phyloP scores from a whole-genome alignment of 2,113 vertebrate genomes.

The Rhinolophus sinicus region DNA sequence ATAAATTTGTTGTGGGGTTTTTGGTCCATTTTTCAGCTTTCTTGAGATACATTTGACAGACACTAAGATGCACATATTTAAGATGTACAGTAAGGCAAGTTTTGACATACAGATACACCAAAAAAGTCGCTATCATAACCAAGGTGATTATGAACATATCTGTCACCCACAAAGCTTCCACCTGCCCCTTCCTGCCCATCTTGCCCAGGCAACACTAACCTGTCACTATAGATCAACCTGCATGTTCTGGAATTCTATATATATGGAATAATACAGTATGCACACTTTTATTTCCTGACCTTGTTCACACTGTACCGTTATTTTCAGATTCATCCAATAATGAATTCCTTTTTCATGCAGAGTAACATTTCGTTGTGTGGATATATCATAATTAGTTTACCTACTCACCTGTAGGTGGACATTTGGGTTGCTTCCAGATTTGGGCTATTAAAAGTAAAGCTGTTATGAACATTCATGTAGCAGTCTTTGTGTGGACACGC shows the following conservation, averaged over 20 bases:
- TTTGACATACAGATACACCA: neutral
- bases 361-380: rapidly evolving
- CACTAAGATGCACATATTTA: neutral
- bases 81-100: neutral
- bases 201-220: rapidly evolving
- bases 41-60: neutral
- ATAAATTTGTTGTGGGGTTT: neutral
- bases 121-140: neutral
- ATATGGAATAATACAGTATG: too few species aligned
- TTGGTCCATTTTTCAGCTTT: neutral
- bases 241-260: neutral
- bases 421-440: neutral
- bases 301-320: neutral
- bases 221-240: neutral
- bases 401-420: neutral
- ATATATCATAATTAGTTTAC: rapidly evolving
- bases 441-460: neutral
- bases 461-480: neutral
- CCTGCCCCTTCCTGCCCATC: neutral
- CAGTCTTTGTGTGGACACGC: neutral
- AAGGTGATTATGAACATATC: too few species aligned
- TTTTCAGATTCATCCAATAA: too few species aligned
- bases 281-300: neutral
- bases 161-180: neutral
- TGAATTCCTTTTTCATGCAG: too few species aligned